A percentile compares a stretch with the other conserved stretches of the same genome.
Evolutionary conservation across 1,140 invertebrate genomes (phyloP).

Genomic region (Doryteuthis pealeii): DNA sequence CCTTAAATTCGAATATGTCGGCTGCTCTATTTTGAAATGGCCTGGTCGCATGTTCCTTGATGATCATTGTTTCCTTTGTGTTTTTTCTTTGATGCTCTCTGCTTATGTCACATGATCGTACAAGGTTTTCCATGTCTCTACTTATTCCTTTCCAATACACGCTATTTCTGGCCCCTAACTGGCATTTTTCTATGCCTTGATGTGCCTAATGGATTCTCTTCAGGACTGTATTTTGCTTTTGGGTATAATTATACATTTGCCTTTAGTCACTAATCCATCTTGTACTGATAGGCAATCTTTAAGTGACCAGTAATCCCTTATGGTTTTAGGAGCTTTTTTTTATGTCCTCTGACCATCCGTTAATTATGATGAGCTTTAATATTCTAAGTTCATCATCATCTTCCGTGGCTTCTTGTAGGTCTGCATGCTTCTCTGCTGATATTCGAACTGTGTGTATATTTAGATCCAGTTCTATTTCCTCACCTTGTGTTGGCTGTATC

Average conservation of each 20-base stretch:
- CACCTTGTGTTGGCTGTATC: no score
- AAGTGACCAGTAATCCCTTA: neutral
- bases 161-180: neutral
- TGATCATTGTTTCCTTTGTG: neutral
- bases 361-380: neutral
- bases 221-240: neutral
- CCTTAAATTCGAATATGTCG: neutral
- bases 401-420: neutral
- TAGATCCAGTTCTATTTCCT: neutral
- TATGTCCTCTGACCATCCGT: neutral
- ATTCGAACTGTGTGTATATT: neutral
- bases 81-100: neutral
- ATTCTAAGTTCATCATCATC: neutral
- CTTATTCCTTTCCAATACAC: neutral
- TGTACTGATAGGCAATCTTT: neutral
- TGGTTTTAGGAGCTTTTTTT: neutral
- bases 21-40: neutral
- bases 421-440: neutral
- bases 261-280: constrained; percentile 5
- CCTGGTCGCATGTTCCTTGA: neutral
- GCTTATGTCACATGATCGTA: neutral
- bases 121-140: neutral
- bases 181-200: neutral
- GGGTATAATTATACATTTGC: neutral
- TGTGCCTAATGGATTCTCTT: neutral